Percentiles rank a stretch among this genome's conserved stretches.
These are phyloP conservation scores for Cynopterus sphinx DNA, from an alignment of 2,797 vertebrate genomes.

Conservation along the genomic window DNA sequence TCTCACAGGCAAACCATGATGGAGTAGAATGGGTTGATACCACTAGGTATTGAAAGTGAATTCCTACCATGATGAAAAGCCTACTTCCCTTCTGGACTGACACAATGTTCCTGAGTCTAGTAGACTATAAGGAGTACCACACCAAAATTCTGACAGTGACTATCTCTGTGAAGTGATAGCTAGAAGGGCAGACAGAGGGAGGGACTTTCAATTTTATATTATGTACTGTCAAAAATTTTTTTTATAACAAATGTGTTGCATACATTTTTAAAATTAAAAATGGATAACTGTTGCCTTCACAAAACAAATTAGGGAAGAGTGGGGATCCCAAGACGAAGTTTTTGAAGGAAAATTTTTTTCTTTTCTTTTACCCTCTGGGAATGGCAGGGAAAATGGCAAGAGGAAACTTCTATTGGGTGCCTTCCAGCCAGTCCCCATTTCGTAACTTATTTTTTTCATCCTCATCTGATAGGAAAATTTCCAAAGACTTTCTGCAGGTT, in stretches of 20 bases:
- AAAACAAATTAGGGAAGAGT: background rate
- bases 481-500: background rate
- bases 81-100: background rate
- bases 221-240: background rate
- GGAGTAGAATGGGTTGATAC: background rate
- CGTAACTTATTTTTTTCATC: background rate
- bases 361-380: background rate
- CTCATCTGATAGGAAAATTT: background rate
- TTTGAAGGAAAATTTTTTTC: background rate
- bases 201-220: background rate
- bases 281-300: background rate
- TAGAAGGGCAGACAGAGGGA: background rate
- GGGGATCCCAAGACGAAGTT: background rate
- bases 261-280: background rate
- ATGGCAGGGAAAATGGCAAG: background rate
- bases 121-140: background rate
- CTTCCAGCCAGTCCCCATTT: background rate
- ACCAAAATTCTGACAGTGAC: background rate
- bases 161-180: background rate
- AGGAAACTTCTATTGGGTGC: background rate
- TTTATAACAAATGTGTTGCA: background rate
- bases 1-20: background rate
- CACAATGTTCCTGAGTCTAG: background rate
- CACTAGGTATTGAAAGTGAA: background rate
- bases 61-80: background rate